Percentiles rank a stretch among this genome's conserved stretches.
Evolutionary conservation across 2,888 invertebrate genomes (phyloP).

Genomic region (Rapana venosa): DNA sequence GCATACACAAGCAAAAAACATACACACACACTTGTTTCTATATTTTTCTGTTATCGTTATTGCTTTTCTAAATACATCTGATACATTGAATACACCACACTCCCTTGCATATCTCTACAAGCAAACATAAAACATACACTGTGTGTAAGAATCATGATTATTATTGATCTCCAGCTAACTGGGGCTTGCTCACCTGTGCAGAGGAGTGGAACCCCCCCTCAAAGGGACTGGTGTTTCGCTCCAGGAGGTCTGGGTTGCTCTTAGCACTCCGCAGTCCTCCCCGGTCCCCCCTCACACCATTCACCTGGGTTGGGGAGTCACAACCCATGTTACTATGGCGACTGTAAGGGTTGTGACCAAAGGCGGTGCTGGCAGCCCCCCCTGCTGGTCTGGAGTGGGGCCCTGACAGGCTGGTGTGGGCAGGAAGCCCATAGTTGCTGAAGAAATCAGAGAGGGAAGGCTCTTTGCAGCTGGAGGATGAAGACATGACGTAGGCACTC

Average conservation of each 20-base stretch:
- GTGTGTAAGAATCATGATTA: neutral
- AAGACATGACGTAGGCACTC: constrained; percentile 29
- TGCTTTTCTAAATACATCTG: no score
- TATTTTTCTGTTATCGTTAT: no score
- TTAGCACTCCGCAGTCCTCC: constrained; percentile 41
- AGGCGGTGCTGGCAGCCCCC: neutral
- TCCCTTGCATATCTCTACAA: neutral
- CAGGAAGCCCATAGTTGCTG: neutral
- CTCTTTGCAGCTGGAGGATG: neutral
- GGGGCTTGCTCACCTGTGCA: constrained; percentile 26
- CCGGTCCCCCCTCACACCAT: neutral
- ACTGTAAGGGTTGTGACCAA: constrained; percentile 8
- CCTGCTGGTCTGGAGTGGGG: neutral
- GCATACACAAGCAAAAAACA: no score
- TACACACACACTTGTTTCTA: no score
- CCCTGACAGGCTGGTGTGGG: neutral
- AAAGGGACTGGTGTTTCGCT: neutral
- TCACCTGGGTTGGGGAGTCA: neutral
- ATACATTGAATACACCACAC: neutral
- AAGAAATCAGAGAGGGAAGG: neutral
- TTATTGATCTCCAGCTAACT: neutral
- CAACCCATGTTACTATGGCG: neutral
- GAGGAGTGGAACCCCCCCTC: neutral
- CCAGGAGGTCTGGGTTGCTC: constrained; percentile 50
- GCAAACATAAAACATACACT: neutral